Evolutionary conservation across 2,113 vertebrate genomes (phyloP), one percentile per base, ranked within the genome.

Genomic region (Sinocyclocheilus anshuiensis): DNA sequence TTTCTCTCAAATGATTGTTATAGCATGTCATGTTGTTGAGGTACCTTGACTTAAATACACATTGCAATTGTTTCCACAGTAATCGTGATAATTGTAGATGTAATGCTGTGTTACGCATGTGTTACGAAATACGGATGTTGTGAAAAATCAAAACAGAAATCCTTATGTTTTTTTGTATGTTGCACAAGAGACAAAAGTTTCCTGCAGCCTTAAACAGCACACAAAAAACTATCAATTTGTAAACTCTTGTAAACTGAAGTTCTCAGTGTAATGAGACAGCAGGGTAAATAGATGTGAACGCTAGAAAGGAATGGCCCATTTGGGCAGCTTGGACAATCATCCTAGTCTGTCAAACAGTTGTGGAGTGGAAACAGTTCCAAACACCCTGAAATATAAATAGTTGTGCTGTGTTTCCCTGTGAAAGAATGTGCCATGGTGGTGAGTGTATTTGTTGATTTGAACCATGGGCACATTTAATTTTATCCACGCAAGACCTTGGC

Each of bases 321-420:
- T 78, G 63, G 79, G 74, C 29, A 86, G 82, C 45, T 78, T 79
- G 22, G 33, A 48, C 71, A 84, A 45, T 69, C 82, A 72, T 26
- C n/a, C 20, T 24, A 39, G 33, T 78, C 45, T 84, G 50, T 76
- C 59, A 65, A 86, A 84, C 88, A 86, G 87, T 84, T 85, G 87
- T 81, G 59, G 57, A 59, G 78, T 72, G 8, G 42, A 72, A 80
- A 63, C 77, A 24, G 33, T 15, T 53, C 80, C 53, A 85, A 69
- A 59, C 16, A 24, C 9, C 84, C 26, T 84, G 71, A 85, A 88
- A 89, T 86, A 61, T 77, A 86, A 89, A 89, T 89, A 85, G 84
- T 83, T 22, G 1, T 48, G 36, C 71, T 86, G 83, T 45, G 83
- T 87, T 84, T 87, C 75, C 45, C 85, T 75, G 10, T 63, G 33